phyloP scores from a whole-genome alignment of 2,797 vertebrate genomes.

The Gymnodraco acuticeps region DNA sequence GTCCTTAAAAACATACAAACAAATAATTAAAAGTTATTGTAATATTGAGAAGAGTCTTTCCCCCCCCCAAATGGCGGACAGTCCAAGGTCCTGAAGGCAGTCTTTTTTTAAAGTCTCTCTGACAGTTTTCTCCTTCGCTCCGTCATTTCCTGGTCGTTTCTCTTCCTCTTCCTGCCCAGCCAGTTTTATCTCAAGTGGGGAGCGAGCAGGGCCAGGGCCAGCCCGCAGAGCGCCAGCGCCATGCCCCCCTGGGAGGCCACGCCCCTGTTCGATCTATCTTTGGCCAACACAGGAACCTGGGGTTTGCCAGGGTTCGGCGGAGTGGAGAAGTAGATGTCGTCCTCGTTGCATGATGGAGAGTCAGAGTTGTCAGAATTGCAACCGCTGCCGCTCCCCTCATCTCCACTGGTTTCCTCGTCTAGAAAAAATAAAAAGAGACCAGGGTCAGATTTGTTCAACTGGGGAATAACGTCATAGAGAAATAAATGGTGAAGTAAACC shows the following conservation, averaged over 20 bases:
- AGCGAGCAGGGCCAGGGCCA: conserved; percentile 75
- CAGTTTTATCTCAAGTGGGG: conserved; percentile 83
- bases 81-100: conserved; percentile 84
- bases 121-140: conserved; percentile 78
- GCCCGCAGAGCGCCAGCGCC: conserved; percentile 73
- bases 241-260: conserved; percentile 57
- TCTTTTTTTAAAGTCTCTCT: conserved; percentile 79
- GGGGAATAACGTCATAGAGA: fast-evolving
- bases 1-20: conserved; percentile 81
- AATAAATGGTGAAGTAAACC: background rate
- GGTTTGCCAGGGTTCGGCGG: conserved; percentile 50
- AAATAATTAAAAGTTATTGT: conserved; percentile 85
- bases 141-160: conserved; percentile 56
- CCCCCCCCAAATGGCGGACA: conserved; percentile 71
- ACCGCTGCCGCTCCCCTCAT: conserved; percentile 94
- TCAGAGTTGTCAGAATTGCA: conserved; percentile 83
- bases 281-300: background rate
- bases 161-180: conserved; percentile 44
- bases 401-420: conserved; percentile 86
- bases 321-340: conserved; percentile 92
- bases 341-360: conserved; percentile 83
- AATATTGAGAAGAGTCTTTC: conserved; percentile 83
- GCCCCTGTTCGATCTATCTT: fast-evolving
- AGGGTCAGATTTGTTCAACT: background rate
- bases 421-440: background rate